Conservation (phyloP, 2,797 vertebrate species). For the Florisuga fusca region DNA sequence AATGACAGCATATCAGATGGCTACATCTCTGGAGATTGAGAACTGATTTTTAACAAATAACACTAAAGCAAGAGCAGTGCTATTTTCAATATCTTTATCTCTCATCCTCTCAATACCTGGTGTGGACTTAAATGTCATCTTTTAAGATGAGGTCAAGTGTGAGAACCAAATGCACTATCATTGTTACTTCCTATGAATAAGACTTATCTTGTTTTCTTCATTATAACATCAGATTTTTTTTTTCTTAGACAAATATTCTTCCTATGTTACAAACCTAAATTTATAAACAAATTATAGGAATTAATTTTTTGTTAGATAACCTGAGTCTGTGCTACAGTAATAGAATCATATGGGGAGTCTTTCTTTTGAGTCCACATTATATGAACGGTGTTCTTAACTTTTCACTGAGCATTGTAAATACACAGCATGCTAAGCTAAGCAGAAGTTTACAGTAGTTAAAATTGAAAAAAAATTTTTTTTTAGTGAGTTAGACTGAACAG, state of each 20-base stretch:
- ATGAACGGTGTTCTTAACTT: not conserved
- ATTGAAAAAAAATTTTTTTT: not conserved
- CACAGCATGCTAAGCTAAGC: not conserved
- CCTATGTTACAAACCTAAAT: not conserved
- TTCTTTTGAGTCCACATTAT: not conserved
- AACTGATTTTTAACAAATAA: not conserved
- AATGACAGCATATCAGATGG: not conserved
- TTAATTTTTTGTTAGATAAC: not conserved
- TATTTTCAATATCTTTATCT: not conserved
- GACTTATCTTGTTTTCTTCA: not conserved
- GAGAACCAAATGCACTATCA: not conserved
- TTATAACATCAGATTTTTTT: not conserved
- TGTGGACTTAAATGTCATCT: not conserved
- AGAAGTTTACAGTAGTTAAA: not conserved
- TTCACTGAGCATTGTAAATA: not conserved
- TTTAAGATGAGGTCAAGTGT: not conserved
- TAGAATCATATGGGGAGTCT: not conserved
- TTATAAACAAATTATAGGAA: not conserved
- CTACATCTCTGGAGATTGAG: not conserved
- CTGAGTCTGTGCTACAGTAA: not conserved
- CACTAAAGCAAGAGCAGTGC: not conserved
- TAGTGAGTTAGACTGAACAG: not conserved
- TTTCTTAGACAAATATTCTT: not conserved
- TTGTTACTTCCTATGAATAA: not conserved
- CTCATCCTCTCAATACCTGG: not conserved